Evolutionary conservation across 2,797 vertebrate species (phyloP), one percentile per base, ranked within the genome.

Genomic region (Ptychobarbus kaznakovi): DNA sequence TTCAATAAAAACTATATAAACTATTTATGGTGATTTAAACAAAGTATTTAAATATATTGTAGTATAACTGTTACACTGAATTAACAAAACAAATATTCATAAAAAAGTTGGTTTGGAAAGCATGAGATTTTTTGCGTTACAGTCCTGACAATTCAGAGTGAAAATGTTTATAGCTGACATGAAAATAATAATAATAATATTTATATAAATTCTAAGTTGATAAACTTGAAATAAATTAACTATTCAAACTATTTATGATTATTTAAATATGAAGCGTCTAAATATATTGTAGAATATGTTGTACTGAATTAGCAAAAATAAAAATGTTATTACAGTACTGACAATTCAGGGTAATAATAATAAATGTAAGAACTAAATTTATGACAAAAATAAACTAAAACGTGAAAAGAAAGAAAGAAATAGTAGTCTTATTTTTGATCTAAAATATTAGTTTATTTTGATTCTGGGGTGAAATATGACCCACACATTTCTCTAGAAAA

Each of bases 401-500:
- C 12, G 2, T 28, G 2, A 16, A 65, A 65, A 65, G 28, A 65
- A 15, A 65, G 13, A 16, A 65, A 32, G 20, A 22, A 22, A 8
- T 7, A 28, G 58, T 6, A 28, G 22, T 25, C 4, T 38, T 13
- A 1, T 35, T 76, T 22, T 46, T 15, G 3, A 13, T 56, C 10
- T 1, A 56, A 56, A 76, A 77, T 32, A 32, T 32, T 32, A 5
- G 13, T 16, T 49, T 28, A 13, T 49, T 75, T 18, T 20, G 9
- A 75, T 75, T 75, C 18, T 75, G 73, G 16, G 18, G 73, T 75
- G 25, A 75, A 53, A 35, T 16, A 53, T 56, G 22, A 61, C 22
- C 22, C 35, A 25, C 2, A 42, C 22, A 42, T 61, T 58, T 40
- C 46, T 76, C 13, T 77, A 12, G 6, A 12, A 40, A 42, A 46